Percentiles rank a stretch among this genome's conserved stretches.
Conservation (phyloP, 1,140 invertebrate genomes). For the Maconellicoccus hirsutus region DNA sequence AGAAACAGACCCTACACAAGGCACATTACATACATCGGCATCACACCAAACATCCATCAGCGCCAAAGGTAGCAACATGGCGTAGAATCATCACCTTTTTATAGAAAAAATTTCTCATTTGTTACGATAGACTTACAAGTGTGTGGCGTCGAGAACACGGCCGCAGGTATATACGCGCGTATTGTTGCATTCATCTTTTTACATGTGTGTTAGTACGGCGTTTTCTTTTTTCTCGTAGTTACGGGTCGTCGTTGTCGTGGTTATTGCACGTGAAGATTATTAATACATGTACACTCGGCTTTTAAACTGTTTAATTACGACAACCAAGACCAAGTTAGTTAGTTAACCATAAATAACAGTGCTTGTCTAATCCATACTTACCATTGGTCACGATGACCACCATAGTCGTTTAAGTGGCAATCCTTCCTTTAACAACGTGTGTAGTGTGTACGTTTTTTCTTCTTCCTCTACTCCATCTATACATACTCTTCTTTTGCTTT, state of each 20-base stretch:
- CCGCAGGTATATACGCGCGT: too few relatives aligned
- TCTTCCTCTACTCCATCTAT: background rate
- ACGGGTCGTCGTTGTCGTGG: background rate
- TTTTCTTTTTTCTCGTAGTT: background rate
- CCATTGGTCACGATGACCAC: slow-evolving; percentile 19
- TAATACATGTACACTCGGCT: slow-evolving; percentile 3
- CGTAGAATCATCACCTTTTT: too few relatives aligned
- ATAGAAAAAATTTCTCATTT: too few relatives aligned
- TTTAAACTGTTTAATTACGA: slow-evolving; percentile 12
- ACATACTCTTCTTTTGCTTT: too few relatives aligned
- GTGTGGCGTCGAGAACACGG: too few relatives aligned
- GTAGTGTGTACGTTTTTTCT: background rate
- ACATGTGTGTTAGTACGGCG: too few relatives aligned
- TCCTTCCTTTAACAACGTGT: background rate
- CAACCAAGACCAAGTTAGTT: background rate
- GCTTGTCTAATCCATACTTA: background rate
- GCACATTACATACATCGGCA: too few relatives aligned
- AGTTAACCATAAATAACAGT: slow-evolving; percentile 8
- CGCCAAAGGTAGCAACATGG: too few relatives aligned
- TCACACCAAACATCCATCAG: too few relatives aligned
- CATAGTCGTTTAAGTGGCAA: background rate
- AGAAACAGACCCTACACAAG: too few relatives aligned
- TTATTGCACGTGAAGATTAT: slow-evolving; percentile 14
- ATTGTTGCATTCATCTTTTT: too few relatives aligned
- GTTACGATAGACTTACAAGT: too few relatives aligned